phyloP scores from a whole-genome alignment of 2,113 vertebrate genomes.

The Halichoerus grypus region DNA sequence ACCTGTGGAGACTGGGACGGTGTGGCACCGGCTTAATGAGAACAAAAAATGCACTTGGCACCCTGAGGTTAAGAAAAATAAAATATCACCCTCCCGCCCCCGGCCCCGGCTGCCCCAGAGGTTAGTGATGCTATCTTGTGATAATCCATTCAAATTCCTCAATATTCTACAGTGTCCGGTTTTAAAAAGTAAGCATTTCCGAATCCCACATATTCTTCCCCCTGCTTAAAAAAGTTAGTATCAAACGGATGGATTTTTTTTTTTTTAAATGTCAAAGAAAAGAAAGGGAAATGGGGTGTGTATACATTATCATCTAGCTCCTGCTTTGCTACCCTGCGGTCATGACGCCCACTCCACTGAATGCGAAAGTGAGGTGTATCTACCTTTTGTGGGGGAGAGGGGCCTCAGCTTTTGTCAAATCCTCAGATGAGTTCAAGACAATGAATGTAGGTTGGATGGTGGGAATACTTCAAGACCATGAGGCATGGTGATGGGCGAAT shows the following conservation, averaged over 20 bases:
- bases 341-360: neutral
- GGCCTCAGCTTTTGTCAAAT: neutral
- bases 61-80: slow-evolving; percentile 33
- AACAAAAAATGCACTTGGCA: neutral
- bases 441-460: neutral
- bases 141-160: neutral
- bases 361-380: neutral
- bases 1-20: neutral
- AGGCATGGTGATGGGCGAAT: neutral
- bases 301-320: neutral
- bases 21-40: neutral
- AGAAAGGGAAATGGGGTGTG: neutral
- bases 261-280: neutral
- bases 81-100: neutral
- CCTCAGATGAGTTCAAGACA: slow-evolving; percentile 17
- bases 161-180: neutral
- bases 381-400: neutral
- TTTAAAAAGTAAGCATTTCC: neutral
- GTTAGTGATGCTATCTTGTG: neutral
- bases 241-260: neutral
- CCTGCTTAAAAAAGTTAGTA: neutral
- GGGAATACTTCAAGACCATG: neutral
- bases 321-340: neutral
- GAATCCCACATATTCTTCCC: neutral
- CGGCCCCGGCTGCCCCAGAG: neutral